Percentiles rank a stretch among this genome's conserved stretches.
Evolutionary conservation across 64 coral and sea anemone genomes (phyloP).

Genomic region (Montipora cactus): DNA sequence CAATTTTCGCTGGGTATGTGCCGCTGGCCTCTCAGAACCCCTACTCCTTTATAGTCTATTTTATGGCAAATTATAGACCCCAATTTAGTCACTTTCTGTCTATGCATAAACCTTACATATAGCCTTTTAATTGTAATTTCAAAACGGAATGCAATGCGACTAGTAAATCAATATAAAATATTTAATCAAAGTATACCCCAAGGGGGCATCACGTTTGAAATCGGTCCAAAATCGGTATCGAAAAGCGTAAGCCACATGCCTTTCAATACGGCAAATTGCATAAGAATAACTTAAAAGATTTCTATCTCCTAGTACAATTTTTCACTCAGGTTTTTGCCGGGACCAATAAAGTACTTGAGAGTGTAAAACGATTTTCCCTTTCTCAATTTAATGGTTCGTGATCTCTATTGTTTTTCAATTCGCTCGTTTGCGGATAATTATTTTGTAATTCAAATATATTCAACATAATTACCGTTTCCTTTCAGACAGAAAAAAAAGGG

Average conservation of each 20-base stretch:
- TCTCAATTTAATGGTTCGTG: constrained; percentile 34
- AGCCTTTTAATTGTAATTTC: too few relatives aligned
- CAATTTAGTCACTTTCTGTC: too few relatives aligned
- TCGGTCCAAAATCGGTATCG: not conserved
- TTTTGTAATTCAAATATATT: constrained; percentile 2
- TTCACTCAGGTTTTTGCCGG: not conserved
- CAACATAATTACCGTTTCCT: not conserved
- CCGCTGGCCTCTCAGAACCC: too few relatives aligned
- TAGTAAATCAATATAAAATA: too few relatives aligned
- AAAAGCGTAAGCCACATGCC: not conserved
- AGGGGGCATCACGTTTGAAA: not conserved
- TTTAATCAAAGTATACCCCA: too few relatives aligned
- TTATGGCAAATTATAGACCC: too few relatives aligned
- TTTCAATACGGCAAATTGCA: not conserved
- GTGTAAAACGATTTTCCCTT: not conserved
- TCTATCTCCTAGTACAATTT: not conserved
- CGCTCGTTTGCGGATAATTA: constrained; percentile 3
- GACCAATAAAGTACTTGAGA: too few relatives aligned
- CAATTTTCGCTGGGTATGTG: too few relatives aligned
- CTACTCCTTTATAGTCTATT: too few relatives aligned
- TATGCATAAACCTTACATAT: too few relatives aligned
- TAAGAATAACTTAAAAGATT: not conserved
- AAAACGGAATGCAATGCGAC: too few relatives aligned
- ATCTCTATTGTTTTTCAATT: not conserved
- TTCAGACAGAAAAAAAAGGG: not conserved